Conservation (phyloP, 2,797 vertebrate genomes). For the Gallinago stenura region DNA sequence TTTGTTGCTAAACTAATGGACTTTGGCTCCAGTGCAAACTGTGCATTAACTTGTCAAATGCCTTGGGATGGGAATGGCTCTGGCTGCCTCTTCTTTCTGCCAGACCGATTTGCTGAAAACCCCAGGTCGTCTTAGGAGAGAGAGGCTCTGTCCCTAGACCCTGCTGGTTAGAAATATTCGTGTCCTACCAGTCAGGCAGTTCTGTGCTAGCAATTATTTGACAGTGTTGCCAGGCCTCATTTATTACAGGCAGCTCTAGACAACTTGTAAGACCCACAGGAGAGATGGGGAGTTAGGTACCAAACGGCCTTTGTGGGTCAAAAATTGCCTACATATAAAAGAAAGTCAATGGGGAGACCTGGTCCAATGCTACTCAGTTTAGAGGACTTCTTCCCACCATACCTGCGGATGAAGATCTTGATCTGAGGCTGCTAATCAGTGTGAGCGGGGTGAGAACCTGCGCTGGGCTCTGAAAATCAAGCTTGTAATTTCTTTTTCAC, state of each 20-base stretch:
- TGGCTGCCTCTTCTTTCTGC: background rate
- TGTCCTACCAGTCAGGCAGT: fast-evolving
- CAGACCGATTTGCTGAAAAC: background rate
- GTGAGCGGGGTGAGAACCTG: background rate
- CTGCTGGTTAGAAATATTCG: background rate
- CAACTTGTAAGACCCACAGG: background rate
- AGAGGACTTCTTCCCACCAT: background rate
- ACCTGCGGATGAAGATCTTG: background rate
- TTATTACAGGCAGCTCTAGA: background rate
- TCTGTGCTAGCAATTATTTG: background rate
- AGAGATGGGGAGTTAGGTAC: background rate
- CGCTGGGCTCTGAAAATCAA: background rate
- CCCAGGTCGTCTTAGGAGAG: fast-evolving
- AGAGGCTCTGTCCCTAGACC: background rate
- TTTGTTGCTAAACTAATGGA: slow-evolving; percentile 37
- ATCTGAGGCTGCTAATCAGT: background rate
- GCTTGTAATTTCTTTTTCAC: background rate
- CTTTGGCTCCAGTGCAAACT: slow-evolving; percentile 36
- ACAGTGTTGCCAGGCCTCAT: background rate
- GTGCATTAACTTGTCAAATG: background rate
- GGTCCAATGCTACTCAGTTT: background rate
- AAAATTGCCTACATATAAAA: background rate
- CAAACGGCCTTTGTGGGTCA: background rate
- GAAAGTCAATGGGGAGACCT: background rate
- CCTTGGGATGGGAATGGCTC: background rate